Base-by-base conservation (phyloP, 2,113 vertebrate genomes). In the Cynoglossus semilaevis region DNA sequence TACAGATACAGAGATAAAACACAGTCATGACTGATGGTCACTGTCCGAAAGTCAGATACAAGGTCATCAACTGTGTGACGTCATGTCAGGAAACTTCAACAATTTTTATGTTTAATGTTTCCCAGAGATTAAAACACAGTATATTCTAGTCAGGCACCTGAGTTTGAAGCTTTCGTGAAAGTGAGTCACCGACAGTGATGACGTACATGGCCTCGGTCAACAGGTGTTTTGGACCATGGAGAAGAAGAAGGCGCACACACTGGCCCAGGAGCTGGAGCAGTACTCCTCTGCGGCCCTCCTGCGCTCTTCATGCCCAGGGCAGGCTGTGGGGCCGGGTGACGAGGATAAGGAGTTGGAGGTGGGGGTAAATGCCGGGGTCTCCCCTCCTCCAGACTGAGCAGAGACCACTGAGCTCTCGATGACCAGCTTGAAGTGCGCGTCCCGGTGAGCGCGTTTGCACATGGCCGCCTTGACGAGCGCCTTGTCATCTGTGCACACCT, bases 181-280 rank as follows among this genome's bases (percentile, higher is more conserved):
- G 6, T 29, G 22, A 29, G 22, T 29, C 22, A 6, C 22, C 22
- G n/a, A n/a, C n/a, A n/a, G n/a, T n/a, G n/a, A n/a, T n/a, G n/a
- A n/a, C n/a, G n/a, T n/a, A n/a, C n/a, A n/a, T n/a, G n/a, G 6
- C 37, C 8, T 35, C 48, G 9, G 1, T 84, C 81, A 92, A 72
- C 96, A 98, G 0, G 88, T 87, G 11, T 83, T 87, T 51, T 96
- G 93, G 36, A 96, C 2, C 77, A 95, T 88, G 17, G 84, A 77
- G 42, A 97, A 78, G 19, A 98, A 78, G 38, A 96, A 93, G 0
- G 76, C 58, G 81, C 96, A 98, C 6, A 95, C 4, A 1, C 91
- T 91, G 54, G 81, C 61, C 80, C 94, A 93, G 1, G 84, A 42
- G 42, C 90, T 81, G 34, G 88, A 87, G 17, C 96, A 98, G 52